Evolutionary conservation across 2,797 vertebrate species (phyloP).

Genomic region (Erethizon dorsatum): DNA sequence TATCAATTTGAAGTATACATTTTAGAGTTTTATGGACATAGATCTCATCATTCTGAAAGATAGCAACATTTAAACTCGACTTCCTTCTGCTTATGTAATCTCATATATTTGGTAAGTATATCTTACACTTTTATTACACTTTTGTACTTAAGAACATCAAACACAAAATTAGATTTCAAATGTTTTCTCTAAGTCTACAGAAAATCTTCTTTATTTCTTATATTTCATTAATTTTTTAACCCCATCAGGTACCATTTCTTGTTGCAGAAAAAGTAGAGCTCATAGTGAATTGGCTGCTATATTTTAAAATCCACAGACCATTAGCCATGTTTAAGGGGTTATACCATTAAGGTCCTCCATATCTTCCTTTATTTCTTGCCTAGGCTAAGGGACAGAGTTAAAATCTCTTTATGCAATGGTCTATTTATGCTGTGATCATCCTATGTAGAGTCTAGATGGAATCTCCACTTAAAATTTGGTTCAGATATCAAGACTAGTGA

Average conservation of each 20-base stretch:
- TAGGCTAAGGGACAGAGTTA: background rate
- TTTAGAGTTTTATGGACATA: conserved; percentile 23
- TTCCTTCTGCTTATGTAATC: background rate
- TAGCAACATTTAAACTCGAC: conserved; percentile 15
- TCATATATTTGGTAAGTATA: background rate
- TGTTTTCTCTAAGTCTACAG: background rate
- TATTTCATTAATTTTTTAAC: conserved; percentile 23
- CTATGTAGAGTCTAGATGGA: background rate
- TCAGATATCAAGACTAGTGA: background rate
- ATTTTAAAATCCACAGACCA: conserved; percentile 23
- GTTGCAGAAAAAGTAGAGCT: background rate
- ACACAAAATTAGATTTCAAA: background rate
- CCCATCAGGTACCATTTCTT: conserved; percentile 26
- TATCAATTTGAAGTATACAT: conserved; percentile 15
- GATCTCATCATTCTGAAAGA: background rate
- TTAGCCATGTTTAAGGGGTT: background rate
- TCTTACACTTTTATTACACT: background rate
- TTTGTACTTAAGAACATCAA: background rate
- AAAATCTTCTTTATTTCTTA: background rate
- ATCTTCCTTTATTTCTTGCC: background rate
- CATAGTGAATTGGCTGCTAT: background rate
- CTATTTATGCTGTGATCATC: background rate
- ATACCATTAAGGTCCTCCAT: background rate
- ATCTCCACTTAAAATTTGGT: background rate
- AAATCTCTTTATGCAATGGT: background rate